Conservation (phyloP, 2,113 vertebrate species). For the Microtus ochrogaster region DNA sequence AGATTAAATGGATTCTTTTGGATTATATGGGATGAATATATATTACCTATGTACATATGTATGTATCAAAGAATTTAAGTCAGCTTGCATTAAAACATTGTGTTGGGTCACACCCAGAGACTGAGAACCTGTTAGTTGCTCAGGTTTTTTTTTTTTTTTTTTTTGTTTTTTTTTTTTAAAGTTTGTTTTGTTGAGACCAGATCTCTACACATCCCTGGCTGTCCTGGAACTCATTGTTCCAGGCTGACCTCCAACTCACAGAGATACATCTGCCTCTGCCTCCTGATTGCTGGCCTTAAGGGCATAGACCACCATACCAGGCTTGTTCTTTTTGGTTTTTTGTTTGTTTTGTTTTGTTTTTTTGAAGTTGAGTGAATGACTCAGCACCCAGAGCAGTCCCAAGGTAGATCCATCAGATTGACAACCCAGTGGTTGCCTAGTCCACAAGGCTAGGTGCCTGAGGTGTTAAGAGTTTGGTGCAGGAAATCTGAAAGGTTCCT, state of each 20-base stretch:
- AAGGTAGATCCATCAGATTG: background rate
- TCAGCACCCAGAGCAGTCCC: background rate
- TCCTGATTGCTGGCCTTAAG: background rate
- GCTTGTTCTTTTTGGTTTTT: background rate
- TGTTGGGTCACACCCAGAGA: background rate
- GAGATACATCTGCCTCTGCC: background rate
- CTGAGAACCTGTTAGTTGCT: background rate
- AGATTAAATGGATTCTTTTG: background rate
- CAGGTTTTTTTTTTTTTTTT: background rate
- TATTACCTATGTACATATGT: background rate
- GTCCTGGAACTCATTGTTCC: background rate
- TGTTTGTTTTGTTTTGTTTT: too few species aligned
- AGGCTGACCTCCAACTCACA: background rate
- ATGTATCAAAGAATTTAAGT: background rate
- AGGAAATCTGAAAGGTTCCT: background rate
- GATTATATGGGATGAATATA: background rate
- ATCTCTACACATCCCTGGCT: background rate
- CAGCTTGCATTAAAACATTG: background rate
- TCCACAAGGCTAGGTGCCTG: background rate
- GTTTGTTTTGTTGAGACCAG: background rate
- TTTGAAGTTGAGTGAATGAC: background rate
- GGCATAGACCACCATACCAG: background rate
- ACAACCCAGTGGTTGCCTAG: background rate
- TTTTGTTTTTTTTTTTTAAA: background rate
- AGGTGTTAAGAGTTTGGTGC: background rate